Percentiles rank a stretch among this genome's conserved stretches.
These are phyloP conservation scores for Polypterus bichir DNA, from an alignment of 2,113 vertebrate genomes.

Conservation along the genomic window DNA sequence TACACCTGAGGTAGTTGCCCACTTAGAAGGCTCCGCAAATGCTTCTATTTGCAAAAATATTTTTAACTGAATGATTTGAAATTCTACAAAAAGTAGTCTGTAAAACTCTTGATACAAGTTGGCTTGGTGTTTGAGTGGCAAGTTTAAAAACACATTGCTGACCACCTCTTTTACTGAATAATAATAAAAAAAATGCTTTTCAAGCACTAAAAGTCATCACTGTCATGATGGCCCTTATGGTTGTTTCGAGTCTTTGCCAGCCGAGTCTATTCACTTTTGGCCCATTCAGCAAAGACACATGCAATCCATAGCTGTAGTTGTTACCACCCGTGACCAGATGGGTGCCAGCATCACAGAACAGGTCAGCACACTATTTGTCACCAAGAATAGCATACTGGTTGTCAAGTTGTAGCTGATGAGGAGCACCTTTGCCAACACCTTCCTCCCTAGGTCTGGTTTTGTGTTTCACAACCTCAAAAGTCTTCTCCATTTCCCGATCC, in stretches of 20 bases:
- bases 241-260: constrained; percentile 48
- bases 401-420: constrained; percentile 88
- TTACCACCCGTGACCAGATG: constrained; percentile 55
- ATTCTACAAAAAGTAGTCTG: constrained; percentile 37
- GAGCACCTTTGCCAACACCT: constrained; percentile 50
- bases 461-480: constrained; percentile 96
- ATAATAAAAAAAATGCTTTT: constrained; percentile 45
- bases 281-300: constrained; percentile 8
- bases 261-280: constrained; percentile 25
- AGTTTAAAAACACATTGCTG: constrained; percentile 41
- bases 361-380: constrained; percentile 64
- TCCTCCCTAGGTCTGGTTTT: constrained; percentile 89
- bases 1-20: constrained; percentile 79
- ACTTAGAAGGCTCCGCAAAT: constrained; percentile 52
- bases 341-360: constrained; percentile 39
- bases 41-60: not conserved
- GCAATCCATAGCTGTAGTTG: constrained; percentile 49
- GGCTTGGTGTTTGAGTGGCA: constrained; percentile 30
- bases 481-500: constrained; percentile 97
- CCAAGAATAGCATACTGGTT: constrained; percentile 95
- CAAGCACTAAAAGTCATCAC: constrained; percentile 38
- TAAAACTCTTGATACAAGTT: constrained; percentile 31
- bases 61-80: not conserved
- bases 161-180: constrained; percentile 42
- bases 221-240: constrained; percentile 34